These are phyloP conservation scores for Urosaurus nigricauda DNA, from an alignment of 2,797 vertebrate genomes.

Conservation along the genomic window DNA sequence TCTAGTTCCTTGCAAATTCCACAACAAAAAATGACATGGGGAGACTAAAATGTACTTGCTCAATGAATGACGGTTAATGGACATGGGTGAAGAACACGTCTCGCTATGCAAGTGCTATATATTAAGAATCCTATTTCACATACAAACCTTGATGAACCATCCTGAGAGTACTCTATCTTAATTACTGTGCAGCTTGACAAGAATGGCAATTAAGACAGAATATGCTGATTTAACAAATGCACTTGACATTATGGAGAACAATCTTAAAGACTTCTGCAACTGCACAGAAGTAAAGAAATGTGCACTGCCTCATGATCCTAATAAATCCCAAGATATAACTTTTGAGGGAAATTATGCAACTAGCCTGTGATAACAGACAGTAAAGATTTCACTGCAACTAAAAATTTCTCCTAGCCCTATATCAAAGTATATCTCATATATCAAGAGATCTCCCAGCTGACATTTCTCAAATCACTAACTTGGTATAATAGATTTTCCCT, in stretches of 20 bases:
- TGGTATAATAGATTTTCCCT: no score
- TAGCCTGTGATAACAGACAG: neutral
- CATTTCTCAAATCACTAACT: no score
- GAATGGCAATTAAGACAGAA: slow-evolving; percentile 14
- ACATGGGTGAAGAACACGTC: neutral
- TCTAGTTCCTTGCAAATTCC: no score
- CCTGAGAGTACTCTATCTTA: neutral
- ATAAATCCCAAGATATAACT: neutral
- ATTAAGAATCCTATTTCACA: neutral
- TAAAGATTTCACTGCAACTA: neutral
- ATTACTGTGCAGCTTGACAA: slow-evolving; percentile 21
- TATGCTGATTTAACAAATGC: slow-evolving; percentile 3
- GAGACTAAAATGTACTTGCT: no score
- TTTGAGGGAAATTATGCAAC: neutral
- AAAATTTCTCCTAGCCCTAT: neutral
- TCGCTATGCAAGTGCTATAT: neutral
- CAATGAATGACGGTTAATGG: neutral
- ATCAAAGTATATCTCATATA: no score
- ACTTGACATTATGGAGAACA: slow-evolving; percentile 14
- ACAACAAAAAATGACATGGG: neutral
- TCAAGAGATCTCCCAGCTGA: no score
- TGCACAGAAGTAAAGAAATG: slow-evolving; percentile 11
- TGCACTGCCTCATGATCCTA: neutral
- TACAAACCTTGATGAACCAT: neutral
- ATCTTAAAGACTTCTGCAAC: neutral